Evolutionary conservation across 64 coral and sea anemone species (phyloP).

Genomic region (Montipora cactus): DNA sequence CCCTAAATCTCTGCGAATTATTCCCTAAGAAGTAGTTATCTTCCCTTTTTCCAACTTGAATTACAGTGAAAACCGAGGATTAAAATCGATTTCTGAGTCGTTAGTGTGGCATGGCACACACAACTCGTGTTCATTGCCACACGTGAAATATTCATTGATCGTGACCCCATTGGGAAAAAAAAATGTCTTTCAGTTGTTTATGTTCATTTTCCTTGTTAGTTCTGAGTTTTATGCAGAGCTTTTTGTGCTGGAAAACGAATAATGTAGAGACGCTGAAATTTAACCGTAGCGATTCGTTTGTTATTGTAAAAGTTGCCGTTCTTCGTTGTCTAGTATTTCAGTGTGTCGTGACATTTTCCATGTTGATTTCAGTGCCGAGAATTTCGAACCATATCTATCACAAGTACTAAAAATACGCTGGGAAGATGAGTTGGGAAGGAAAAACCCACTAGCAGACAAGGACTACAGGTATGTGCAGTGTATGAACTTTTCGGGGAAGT

Average conservation of each 20-base stretch:
- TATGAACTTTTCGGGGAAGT: not conserved
- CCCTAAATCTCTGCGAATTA: too few relatives aligned
- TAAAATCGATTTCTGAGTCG: not conserved
- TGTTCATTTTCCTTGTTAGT: not conserved
- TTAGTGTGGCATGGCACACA: not conserved
- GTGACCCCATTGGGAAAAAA: conserved; percentile 7
- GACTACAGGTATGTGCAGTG: conserved; percentile 78
- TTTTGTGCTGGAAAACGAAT: not conserved
- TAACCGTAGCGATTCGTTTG: too few relatives aligned
- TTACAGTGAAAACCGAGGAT: not conserved
- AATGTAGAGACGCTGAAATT: too few relatives aligned
- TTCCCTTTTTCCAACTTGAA: not conserved
- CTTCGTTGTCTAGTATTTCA: conserved; percentile 28
- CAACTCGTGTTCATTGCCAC: conserved; percentile 32
- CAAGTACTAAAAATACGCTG: conserved; percentile 97
- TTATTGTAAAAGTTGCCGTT: not conserved
- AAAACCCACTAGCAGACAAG: conserved; percentile 80
- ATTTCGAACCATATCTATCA: conserved; percentile 95
- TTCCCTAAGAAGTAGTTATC: too few relatives aligned
- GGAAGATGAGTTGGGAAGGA: conserved; percentile 90
- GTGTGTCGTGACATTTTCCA: conserved; percentile 60
- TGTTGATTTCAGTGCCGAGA: conserved; percentile 89
- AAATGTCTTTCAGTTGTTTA: conserved; percentile 7
- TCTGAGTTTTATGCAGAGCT: conserved; percentile 29
- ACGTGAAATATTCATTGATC: conserved; percentile 52